Conservation (phyloP, 2,888 invertebrate species). For the Nomada fabriciana region DNA sequence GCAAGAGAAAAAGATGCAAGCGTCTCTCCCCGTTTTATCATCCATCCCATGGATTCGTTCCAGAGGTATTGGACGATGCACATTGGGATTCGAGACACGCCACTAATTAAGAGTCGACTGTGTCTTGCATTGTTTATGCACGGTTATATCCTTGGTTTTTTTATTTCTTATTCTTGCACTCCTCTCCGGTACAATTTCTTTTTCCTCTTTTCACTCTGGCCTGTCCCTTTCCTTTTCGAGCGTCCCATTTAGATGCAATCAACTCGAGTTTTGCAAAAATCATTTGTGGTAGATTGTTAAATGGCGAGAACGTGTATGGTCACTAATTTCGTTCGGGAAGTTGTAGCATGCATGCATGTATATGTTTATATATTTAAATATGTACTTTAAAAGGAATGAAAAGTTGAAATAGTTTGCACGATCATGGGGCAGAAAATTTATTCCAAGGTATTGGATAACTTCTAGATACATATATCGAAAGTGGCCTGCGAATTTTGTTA, state of each 20-base stretch:
- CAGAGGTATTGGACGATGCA: slow-evolving; percentile 26
- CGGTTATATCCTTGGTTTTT: slow-evolving; percentile 9
- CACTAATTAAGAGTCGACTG: slow-evolving; percentile 57
- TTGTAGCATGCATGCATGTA: too few species aligned
- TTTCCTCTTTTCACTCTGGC: not conserved
- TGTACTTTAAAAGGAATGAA: too few species aligned
- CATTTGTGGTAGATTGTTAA: not conserved
- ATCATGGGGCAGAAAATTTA: too few species aligned
- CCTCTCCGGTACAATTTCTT: slow-evolving; percentile 6
- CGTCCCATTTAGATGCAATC: slow-evolving; percentile 31
- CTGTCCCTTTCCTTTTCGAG: slow-evolving; percentile 6
- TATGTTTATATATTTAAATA: too few species aligned
- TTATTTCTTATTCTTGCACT: not conserved
- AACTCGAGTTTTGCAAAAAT: slow-evolving; percentile 17
- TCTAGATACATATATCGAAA: too few species aligned
- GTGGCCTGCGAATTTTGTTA: too few species aligned
- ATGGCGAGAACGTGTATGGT: not conserved
- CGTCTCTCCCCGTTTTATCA: slow-evolving; percentile 17
- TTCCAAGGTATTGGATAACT: too few species aligned
- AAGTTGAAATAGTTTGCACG: too few species aligned
- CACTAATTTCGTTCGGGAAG: too few species aligned
- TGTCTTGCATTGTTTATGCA: slow-evolving; percentile 60
- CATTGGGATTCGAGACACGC: slow-evolving; percentile 34
- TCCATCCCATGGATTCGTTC: slow-evolving; percentile 41
- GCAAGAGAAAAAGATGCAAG: slow-evolving; percentile 24